phyloP scores from a whole-genome alignment of 2,113 vertebrate genomes.

The Limnothrissa miodon region DNA sequence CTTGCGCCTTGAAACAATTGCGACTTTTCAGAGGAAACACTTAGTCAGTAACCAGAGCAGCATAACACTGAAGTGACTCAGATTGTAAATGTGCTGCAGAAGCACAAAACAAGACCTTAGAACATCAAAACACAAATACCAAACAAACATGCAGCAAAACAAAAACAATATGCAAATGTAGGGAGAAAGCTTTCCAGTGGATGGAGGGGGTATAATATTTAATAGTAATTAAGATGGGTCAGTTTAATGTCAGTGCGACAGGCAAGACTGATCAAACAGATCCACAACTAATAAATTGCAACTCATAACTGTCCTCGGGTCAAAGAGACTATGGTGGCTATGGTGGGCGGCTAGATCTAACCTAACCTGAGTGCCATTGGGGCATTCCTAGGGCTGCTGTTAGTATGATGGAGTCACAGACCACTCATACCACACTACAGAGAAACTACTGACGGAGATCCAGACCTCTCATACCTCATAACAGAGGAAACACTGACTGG shows the following conservation, averaged over 20 bases:
- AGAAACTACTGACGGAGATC: background rate
- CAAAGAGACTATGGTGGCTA: background rate
- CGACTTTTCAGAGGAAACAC: background rate
- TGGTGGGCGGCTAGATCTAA: background rate
- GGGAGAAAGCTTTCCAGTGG: background rate
- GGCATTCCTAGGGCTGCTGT: background rate
- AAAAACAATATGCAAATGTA: background rate
- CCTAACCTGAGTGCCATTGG: background rate
- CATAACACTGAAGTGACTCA: constrained; percentile 1
- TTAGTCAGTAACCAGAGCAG: background rate
- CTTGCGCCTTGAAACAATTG: background rate
- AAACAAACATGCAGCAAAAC: background rate
- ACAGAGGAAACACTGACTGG: background rate
- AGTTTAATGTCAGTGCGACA: background rate
- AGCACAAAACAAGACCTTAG: background rate
- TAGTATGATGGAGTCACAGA: background rate
- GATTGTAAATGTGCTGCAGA: background rate
- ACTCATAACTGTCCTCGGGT: background rate
- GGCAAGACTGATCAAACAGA: background rate
- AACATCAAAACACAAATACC: background rate
- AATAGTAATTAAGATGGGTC: background rate
- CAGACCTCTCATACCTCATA: background rate
- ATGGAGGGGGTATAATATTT: background rate
- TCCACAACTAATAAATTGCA: background rate
- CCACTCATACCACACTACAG: background rate